Conservation (phyloP, 2,888 invertebrate species). For the Phragmatobia fuliginosa region DNA sequence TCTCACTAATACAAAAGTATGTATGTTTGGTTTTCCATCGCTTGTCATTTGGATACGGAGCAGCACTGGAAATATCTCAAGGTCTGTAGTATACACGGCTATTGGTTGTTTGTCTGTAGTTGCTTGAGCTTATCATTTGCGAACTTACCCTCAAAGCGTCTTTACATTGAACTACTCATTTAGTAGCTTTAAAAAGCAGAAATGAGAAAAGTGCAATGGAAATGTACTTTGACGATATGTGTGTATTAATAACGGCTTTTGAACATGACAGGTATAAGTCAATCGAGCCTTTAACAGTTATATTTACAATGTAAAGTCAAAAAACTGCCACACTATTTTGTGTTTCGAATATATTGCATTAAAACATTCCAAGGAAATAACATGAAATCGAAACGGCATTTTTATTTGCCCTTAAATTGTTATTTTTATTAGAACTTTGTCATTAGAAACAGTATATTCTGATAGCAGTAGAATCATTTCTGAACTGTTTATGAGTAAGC, state of each 20-base stretch:
- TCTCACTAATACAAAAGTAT: constrained; percentile 46
- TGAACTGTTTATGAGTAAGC: not conserved
- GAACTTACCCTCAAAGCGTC: not conserved
- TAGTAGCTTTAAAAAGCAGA: not conserved
- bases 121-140: constrained; percentile 30
- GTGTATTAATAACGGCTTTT: constrained; percentile 31
- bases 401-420: no score
- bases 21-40: constrained; percentile 68
- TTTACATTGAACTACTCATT: not conserved
- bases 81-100: constrained; percentile 87
- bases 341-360: no score
- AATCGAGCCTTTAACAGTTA: constrained; percentile 42
- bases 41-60: constrained; percentile 77
- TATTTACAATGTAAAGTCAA: constrained; percentile 33
- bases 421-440: not conserved
- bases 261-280: constrained; percentile 29
- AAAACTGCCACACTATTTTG: no score
- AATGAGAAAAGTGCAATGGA: constrained; percentile 3
- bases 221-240: constrained; percentile 24
- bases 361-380: no score
- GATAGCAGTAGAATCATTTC: not conserved
- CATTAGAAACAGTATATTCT: not conserved
- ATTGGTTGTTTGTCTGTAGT: constrained; percentile 29
- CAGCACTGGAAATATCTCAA: constrained; percentile 94
- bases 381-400: no score